Base-by-base conservation (phyloP, 2,888 invertebrate genomes). In the Tuta absoluta region DNA sequence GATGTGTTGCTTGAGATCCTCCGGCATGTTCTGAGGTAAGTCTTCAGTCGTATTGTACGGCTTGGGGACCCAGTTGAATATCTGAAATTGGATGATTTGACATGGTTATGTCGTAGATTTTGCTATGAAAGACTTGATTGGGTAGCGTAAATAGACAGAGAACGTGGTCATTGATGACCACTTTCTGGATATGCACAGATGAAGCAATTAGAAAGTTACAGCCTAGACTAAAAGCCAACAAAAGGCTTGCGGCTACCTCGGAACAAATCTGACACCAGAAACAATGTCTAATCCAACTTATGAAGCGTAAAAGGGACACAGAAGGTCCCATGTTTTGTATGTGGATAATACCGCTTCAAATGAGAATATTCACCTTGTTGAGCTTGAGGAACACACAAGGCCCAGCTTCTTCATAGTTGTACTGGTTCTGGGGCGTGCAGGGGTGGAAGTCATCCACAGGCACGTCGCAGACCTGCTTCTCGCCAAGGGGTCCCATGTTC, bases 321-420 rank as follows among this genome's bases (percentile, higher is more conserved):
- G n/a, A n/a, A n/a, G n/a, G n/a, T n/a, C n/a, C n/a, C n/a, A n/a
- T n/a, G n/a, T n/a, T n/a, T n/a, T n/a, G n/a, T n/a, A n/a, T n/a
- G n/a, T n/a, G n/a, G n/a, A n/a, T n/a, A n/a, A n/a, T n/a, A n/a
- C n/a, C n/a, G n/a, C n/a, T n/a, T n/a, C n/a, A n/a, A n/a, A n/a
- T n/a, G n/a, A n/a, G n/a, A n/a, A n/a, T 2, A 19, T 75, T 75
- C 87, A 98, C 98, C 95, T 97, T 98, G 88, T 99, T 99, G 75
- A 99, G 93, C 87, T 99, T 99, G 73, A 99, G 94, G 92, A 99
- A 96, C 83, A 99, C 96, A 87, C 99, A 99, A 17, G 99, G 99
- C 65, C 95, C 95, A 66, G 96, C 96, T 72, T 94, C 93, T 71
- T 95, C 94, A 88, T 95, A 99, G 81, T 98, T 98, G 89, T 96